Evolutionary conservation across 2,888 invertebrate genomes (phyloP), one percentile per base, ranked within the genome.

Genomic region (Agrochola litura): DNA sequence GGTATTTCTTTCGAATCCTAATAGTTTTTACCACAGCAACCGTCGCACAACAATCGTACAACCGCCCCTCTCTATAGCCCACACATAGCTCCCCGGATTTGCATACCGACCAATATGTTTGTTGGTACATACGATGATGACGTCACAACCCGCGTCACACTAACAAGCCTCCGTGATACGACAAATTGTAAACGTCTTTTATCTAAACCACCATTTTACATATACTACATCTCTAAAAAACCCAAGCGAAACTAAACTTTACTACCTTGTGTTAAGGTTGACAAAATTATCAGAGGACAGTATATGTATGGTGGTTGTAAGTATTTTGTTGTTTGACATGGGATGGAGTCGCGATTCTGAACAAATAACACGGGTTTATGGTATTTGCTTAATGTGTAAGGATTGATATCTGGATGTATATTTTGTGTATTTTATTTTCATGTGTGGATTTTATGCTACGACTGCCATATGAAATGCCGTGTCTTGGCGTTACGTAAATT

Each of bases 101-200:
- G 89, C 89, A 89, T 89, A 77, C 86, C 72, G 49, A 81, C 84
- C 88, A 86, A 89, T 89, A 85, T 88, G 79, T 89, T 88, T 84
- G 83, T 84, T 81, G 69, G 83, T 88, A 87, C 88, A 88, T 85
- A 89, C 88, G 89, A 90, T 90, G 90, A 90, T 89, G 89, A 89
- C 90, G 90, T 90, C 86, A 81, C 82, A 70, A 92, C 94, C 94
- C 94, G 85, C 89, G 92, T 94, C 94, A 94, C 88, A 87, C 88
- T 88, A 93, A 94, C 94, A 92, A 93, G 91, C 87, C 88, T 72
- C 73, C 85, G 76, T 83, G 75, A 77, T 84, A 82, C 88, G 88
- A 92, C 93, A 92, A 93, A 93, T 93, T 90, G 90, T 90, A 83
- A 90, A 89, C 90, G 89, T 91, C 89, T 91, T 90, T 93, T 91